These are phyloP conservation scores for Rhynchotus rufescens DNA, from an alignment of 2,797 vertebrate genomes.

Conservation along the genomic window DNA sequence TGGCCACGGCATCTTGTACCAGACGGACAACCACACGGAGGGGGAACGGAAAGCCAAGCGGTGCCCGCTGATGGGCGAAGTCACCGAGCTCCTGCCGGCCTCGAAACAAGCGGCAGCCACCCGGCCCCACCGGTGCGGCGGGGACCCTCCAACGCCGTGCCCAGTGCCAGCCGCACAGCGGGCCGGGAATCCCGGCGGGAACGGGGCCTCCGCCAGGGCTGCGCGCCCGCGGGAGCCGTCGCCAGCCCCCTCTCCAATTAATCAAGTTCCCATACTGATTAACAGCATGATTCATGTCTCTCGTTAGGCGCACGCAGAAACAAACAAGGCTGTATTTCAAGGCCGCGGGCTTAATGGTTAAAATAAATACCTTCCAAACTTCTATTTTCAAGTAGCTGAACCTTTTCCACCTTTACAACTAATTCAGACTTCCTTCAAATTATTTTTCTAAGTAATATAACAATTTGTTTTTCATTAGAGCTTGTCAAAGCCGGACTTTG, in stretches of 20 bases:
- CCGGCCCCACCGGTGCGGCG: too few species aligned
- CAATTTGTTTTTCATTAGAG: slow-evolving; percentile 80
- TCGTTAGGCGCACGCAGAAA: slow-evolving; percentile 47
- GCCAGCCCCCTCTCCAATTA: slow-evolving; percentile 47
- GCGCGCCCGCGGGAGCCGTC: slow-evolving; percentile 25
- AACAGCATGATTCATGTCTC: slow-evolving; percentile 70
- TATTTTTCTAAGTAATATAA: slow-evolving; percentile 79
- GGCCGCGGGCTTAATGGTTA: slow-evolving; percentile 48
- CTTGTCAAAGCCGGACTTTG: slow-evolving; percentile 66
- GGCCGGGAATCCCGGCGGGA: neutral
- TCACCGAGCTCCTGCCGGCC: too few species aligned
- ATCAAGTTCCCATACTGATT: slow-evolving; percentile 61
- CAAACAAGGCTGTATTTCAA: slow-evolving; percentile 65
- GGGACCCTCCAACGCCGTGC: neutral
- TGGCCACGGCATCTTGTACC: too few species aligned
- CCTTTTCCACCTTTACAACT: slow-evolving; percentile 71
- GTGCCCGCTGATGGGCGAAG: too few species aligned
- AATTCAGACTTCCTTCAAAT: slow-evolving; percentile 78
- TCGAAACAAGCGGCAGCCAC: too few species aligned
- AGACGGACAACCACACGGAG: too few species aligned
- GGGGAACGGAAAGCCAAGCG: too few species aligned
- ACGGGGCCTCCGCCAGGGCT: slow-evolving; percentile 13
- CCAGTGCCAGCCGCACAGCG: neutral
- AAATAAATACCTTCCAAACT: slow-evolving; percentile 62
- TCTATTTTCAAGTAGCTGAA: slow-evolving; percentile 68